Evolutionary conservation across 2,113 vertebrate genomes (phyloP).

Genomic region (Neofelis nebulosa): DNA sequence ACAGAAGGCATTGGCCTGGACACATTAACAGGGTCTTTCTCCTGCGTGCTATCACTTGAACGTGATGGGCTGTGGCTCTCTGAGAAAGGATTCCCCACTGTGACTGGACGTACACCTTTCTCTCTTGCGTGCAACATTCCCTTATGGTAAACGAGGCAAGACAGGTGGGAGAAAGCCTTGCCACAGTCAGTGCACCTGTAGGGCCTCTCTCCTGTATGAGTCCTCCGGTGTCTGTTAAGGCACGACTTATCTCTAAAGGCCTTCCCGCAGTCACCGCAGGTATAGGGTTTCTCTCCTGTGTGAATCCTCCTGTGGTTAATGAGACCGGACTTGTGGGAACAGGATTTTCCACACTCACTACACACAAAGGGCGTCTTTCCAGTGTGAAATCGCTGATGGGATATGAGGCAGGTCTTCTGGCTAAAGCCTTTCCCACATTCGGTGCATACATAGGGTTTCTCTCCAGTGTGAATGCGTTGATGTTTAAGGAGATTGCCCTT

Average conservation of each 20-base stretch:
- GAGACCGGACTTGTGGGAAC: conserved; percentile 42
- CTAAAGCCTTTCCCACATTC: conserved; percentile 52
- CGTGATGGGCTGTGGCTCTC: background rate
- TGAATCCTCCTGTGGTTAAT: conserved; percentile 37
- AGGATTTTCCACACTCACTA: conserved; percentile 24
- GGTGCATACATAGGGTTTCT: conserved; percentile 56
- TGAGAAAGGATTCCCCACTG: conserved; percentile 45
- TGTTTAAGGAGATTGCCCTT: conserved; percentile 37
- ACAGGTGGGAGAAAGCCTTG: conserved; percentile 52
- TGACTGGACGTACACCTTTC: conserved; percentile 19
- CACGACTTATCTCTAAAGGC: conserved; percentile 65
- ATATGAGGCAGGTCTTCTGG: conserved; percentile 60
- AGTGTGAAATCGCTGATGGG: conserved; percentile 13
- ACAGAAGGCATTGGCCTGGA: background rate
- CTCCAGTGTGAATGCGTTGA: conserved; percentile 38
- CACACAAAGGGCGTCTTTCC: conserved; percentile 43
- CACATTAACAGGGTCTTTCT: conserved; percentile 1
- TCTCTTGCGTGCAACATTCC: conserved; percentile 61
- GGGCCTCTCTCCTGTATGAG: conserved; percentile 13
- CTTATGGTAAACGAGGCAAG: conserved; percentile 63
- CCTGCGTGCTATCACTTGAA: background rate
- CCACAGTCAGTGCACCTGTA: background rate
- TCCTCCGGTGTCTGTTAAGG: conserved; percentile 53
- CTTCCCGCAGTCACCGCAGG: conserved; percentile 65
- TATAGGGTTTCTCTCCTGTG: conserved; percentile 40